These are phyloP conservation scores for Cloeon dipterum DNA, from an alignment of 2,888 invertebrate genomes.

Conservation along the genomic window DNA sequence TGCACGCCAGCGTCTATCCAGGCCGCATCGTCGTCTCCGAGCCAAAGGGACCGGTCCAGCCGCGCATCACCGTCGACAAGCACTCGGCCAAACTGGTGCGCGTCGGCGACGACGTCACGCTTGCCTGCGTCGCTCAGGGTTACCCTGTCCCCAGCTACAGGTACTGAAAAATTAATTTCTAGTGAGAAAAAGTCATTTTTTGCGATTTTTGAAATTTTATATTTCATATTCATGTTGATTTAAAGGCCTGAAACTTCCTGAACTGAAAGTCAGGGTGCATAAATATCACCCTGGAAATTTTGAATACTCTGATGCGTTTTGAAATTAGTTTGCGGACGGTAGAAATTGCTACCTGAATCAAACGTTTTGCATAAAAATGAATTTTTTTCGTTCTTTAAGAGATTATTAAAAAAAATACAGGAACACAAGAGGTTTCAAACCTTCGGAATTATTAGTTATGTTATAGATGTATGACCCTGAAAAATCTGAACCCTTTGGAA, in stretches of 20 bases:
- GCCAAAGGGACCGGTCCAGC: conserved; percentile 51
- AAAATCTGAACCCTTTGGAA: no score
- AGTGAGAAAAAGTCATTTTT: conserved; percentile 11
- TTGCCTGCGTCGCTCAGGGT: conserved; percentile 60
- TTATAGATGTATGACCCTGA: no score
- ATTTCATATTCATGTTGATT: no score
- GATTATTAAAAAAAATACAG: background rate
- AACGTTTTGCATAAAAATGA: no score
- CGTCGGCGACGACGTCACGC: conserved; percentile 45
- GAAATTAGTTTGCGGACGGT: no score
- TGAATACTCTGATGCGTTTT: no score
- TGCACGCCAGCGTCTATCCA: conserved; percentile 42
- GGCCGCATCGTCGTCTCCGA: conserved; percentile 47
- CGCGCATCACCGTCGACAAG: conserved; percentile 46
- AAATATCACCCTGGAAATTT: no score
- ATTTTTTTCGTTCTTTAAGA: background rate
- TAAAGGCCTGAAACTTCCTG: no score
- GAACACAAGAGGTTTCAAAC: background rate
- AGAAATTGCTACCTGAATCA: background rate
- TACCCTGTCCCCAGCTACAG: conserved; percentile 59
- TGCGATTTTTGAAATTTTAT: background rate
- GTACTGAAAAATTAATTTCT: no score
- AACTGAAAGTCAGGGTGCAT: no score
- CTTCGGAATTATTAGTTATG: background rate
- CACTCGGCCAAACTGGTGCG: conserved; percentile 40